Base-by-base conservation (phyloP, 2,888 invertebrate genomes). In the Fabriciana adippe region DNA sequence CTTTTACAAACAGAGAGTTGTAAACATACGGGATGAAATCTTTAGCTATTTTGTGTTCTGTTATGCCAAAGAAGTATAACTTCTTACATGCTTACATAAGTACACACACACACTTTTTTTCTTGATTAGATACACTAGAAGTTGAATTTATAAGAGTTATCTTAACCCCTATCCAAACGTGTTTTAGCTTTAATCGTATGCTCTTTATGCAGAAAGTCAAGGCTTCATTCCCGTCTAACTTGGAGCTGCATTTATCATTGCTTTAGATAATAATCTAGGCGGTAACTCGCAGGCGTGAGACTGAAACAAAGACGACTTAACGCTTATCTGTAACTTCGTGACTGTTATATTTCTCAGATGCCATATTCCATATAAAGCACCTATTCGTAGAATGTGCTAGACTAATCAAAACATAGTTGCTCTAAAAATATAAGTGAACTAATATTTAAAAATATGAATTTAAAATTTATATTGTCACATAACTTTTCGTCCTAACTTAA, bases 221-320 rank as follows among this genome's bases (percentile, higher is more conserved):
- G 73, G 72, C 66, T 73, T 54, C 53, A 53, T 61, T 68, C 55
- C 63, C 69, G 63, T 71, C 66, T 59, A 64, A 68, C 66, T 69
- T 67, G 70, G 79, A 79, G 77, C 80, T 81, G 80, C 82, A 88
- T 89, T 88, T 87, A 89, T 90, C 86, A 83, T 76, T 79, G 79
- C 76, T 72, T 69, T 57, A 76, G 87, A 90, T 91, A 82, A 82
- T 79, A 78, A 88, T 91, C 86, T 76, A 68, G 72, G 74, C 79
- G 76, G 83, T 80, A 85, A 85, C 85, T 84, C 83, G 83, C 81
- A 80, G 82, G 84, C 87, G 88, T 90, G 90, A 88, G 90, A 88
- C 88, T 87, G 87, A 86, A 88, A 81, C 81, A 81, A 83, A 82
- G 79, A 77, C 74, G 75, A 79, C 75, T 75, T 75, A 72, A 72